These are phyloP conservation scores for Pomacea maculata DNA, from an alignment of 1,140 invertebrate species.

Conservation along the genomic window DNA sequence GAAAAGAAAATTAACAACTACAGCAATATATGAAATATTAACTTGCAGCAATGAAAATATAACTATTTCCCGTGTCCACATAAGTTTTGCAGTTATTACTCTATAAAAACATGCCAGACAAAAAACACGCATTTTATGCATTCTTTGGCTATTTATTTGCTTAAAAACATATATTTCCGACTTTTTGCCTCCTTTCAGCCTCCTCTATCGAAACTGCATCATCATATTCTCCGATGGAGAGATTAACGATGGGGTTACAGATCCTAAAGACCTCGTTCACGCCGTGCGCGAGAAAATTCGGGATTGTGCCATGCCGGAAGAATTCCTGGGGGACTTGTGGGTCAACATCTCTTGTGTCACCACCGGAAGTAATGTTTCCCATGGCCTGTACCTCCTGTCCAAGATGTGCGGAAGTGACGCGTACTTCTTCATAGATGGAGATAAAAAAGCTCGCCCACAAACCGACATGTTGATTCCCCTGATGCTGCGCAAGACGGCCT, in stretches of 20 bases:
- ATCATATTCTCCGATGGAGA: conserved; percentile 54
- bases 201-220: conserved; percentile 44
- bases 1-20: no score
- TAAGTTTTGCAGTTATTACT: no score
- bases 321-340: conserved; percentile 46
- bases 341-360: conserved; percentile 48
- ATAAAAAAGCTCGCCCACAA: conserved; percentile 31
- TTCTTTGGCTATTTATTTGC: no score
- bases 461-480: conserved; percentile 50
- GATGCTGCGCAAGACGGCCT: conserved; percentile 46
- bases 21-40: no score
- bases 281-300: conserved; percentile 47
- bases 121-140: no score
- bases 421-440: conserved; percentile 47
- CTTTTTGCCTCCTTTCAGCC: conserved; percentile 23
- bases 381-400: conserved; percentile 44
- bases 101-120: no score
- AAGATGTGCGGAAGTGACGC: conserved; percentile 53
- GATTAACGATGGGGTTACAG: conserved; percentile 47
- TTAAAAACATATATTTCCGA: no score
- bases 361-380: conserved; percentile 45
- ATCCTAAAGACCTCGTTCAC: conserved; percentile 40
- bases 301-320: conserved; percentile 28
- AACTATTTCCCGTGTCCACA: no score
- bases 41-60: no score